Base-by-base conservation (phyloP, 2,797 vertebrate species). In the Bothrops alternatus region DNA sequence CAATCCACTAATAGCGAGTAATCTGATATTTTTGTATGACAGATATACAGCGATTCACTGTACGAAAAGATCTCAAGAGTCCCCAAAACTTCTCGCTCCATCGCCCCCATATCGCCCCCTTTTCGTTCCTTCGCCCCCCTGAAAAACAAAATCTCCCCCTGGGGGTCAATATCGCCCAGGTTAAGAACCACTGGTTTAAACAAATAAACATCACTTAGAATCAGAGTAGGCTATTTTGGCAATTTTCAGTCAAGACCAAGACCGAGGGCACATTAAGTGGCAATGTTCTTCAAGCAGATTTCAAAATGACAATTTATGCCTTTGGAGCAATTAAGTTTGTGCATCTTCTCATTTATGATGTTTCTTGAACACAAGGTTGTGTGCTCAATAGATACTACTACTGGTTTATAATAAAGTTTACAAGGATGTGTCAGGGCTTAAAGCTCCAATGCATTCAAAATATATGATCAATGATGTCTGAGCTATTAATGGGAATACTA, bases 191-290 rank as follows among this genome's bases (percentile, higher is more conserved):
- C 42, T 42, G 42, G 90, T 92, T 93, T 93, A 93, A 94, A 89
- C 93, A 93, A 55, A 28, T 14, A 60, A 47, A 50, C 25, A 95
- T 56, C 89, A 69, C 50, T 88, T 94, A 89, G 95, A 95, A 95
- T 53, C 93, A 87, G 91, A 93, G 50, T 14, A 87, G 0, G 0
- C 85, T 86, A 16, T 14, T 56, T 90, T 91, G 93, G 60, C 82
- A 82, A 69, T 86, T 92, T 5, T 95, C 96, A 96, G 78, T 95
- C 96, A 93, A 63, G 65, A 92, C 94, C 96, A 93, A 63, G 65
- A 92, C 94, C 87, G 90, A 47, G 92, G 95, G 97, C 97, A 97
- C 97, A 97, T 65, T 94, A 90, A 97, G 96, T 97, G 96, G 95
- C 95, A 96, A 92, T 92, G 92, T 92, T 91, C 78, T 92, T 90